Base-by-base conservation (phyloP, 1,140 invertebrate species). In the Charaxes varanes region DNA sequence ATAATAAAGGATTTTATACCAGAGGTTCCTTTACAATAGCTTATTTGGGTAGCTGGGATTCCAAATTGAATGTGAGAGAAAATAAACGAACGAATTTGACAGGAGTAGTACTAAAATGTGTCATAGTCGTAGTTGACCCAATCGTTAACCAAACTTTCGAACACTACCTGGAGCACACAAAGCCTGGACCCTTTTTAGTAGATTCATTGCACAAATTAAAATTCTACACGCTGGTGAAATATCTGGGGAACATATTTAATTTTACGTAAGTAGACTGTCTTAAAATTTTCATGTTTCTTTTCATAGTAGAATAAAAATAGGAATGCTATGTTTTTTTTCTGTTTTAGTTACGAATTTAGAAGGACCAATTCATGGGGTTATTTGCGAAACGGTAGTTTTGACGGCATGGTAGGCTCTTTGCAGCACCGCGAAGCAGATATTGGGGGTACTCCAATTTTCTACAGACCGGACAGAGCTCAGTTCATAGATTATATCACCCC, bases 361-460 rank as follows among this genome's bases (percentile, higher is more conserved):
- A 59, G 79, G 3, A 86, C 84, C 0, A 77, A 79, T 33, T 88
- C 89, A 3, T 91, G 90, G 90, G 90, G 90, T 3, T 90, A 90
- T 54, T 34, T 84, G 15, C 72, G 85, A 12, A 89, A 91, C 67
- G 89, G 89, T 1, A 84, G 84, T 7, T 90, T 88, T 45, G 90
- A 90, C 51, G 90, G 90, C 2, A 87, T 91, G 71, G 85, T 91
- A n/a, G 88, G 89, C 0, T 82, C 86, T 0, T 73, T 91, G 40
- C 73, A 87, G 30, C 67, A 82, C 8, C 86, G 84, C 7, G 64
- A 85, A 30, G 84, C 87, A 2, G 90, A 92, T 48, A 85, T 91
- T 22, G 87, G 88, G 7, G 85, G 83, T 1, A 77, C 88, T 0
- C 87, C 89, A 4, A 70, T 90, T 30, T 88, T 88, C 60, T 87